phyloP scores from a whole-genome alignment of 2,113 vertebrate species.

The Rhineura floridana region DNA sequence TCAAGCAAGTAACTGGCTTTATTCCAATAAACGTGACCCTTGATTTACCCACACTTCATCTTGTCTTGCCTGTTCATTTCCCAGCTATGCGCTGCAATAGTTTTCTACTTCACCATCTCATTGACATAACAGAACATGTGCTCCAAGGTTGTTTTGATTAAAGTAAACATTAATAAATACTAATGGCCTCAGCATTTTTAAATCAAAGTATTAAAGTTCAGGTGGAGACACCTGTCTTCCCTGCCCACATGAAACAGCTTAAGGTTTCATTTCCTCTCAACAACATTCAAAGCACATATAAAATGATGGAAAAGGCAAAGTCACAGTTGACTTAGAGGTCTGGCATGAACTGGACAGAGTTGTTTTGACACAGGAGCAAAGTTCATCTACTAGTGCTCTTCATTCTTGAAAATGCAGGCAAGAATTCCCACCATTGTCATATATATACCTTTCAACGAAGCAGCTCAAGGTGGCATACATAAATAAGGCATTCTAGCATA shows the following conservation, averaged over 20 bases:
- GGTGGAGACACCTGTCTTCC: slow-evolving; percentile 4
- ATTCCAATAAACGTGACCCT: too few species aligned
- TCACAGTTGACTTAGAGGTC: slow-evolving; percentile 29
- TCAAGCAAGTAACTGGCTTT: too few species aligned
- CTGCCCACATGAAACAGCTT: slow-evolving; percentile 22
- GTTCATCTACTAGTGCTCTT: neutral
- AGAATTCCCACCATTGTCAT: neutral
- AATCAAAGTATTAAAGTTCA: neutral
- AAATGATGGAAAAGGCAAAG: slow-evolving; percentile 34
- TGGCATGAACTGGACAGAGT: neutral
- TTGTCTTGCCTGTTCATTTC: too few species aligned
- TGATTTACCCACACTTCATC: too few species aligned
- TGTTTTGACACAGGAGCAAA: neutral
- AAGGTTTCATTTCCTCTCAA: slow-evolving; percentile 59
- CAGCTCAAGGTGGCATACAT: too few species aligned
- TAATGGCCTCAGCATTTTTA: neutral
- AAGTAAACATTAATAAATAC: slow-evolving; percentile 48
- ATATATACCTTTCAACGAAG: neutral
- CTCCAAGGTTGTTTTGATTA: slow-evolving; percentile 19
- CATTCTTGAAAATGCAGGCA: too few species aligned
- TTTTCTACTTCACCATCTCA: neutral
- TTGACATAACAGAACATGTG: neutral
- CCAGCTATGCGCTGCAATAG: too few species aligned
- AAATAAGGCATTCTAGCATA: too few species aligned
- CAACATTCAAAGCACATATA: neutral